Evolutionary conservation across 2,888 invertebrate genomes (phyloP), one percentile per base, ranked within the genome.

Genomic region (Gymnosoma rotundatum): DNA sequence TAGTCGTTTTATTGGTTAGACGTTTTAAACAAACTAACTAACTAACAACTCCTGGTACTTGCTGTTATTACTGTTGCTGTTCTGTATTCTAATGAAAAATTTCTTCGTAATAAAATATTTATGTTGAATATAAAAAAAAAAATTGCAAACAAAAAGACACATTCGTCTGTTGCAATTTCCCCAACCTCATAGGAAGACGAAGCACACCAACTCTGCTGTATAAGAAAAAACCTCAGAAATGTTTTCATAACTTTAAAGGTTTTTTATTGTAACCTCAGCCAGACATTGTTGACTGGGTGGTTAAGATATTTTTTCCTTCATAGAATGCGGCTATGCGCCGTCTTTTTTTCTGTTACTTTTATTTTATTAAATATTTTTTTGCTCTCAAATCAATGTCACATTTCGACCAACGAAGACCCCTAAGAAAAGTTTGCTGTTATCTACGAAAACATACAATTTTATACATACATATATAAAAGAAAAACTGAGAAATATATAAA

Each of bases 321-420:
- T 75, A 63, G 58, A 48, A 72, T 78, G 66, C 32, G 60, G 73
- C 75, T 81, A 18, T 81, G 81, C 73, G 80, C 69, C 78, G 63
- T 73, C 64, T 64, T 63, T 67, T 18, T 52, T 18, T 12, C 48
- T 52, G 60, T 52, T 70, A 56, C 56, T 60, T 38, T 66, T n/a
- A 18, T 50, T 64, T 38, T 64, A 18, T n/a, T 12, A n/a, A 42
- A 56, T 2, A 4, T 12, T 80, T 58, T 63, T 73, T 64, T 78
- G n/a, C 74, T 78, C 58, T 66, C 38, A 78, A 84, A 81, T 84
- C 84, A 81, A 84, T 85, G 78, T 85, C 80, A 78, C 76, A 83
- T 69, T 83, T 54, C 72, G 75, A 78, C 56, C 20, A 75, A 64
- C 82, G 78, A 83, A 78, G 83, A 70, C 73, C 75, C 72, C 69